A percentile compares a stretch with the other conserved stretches of the same genome.
Evolutionary conservation across 2,888 invertebrate species (phyloP).

Genomic region (Trachelus tabidus): DNA sequence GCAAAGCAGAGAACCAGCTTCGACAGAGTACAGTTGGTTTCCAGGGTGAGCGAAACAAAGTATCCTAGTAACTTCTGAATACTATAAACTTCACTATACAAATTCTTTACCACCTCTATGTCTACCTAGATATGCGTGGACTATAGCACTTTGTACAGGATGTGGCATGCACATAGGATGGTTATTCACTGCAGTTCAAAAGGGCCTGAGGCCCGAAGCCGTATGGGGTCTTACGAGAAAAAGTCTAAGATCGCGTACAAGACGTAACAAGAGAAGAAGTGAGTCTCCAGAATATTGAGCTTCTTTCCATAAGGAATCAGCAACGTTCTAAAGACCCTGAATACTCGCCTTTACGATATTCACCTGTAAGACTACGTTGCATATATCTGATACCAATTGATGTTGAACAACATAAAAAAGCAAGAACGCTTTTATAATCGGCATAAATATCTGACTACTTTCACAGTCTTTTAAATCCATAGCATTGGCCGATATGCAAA

Average conservation of each 20-base stretch:
- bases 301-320: not conserved
- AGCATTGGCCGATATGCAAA: not conserved
- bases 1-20: conserved; percentile 69
- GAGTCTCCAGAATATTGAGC: not conserved
- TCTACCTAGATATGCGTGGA: conserved; percentile 81
- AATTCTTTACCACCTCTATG: not conserved
- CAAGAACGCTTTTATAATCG: not conserved
- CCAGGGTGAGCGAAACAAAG: conserved; percentile 73
- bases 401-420: conserved; percentile 1
- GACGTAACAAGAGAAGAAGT: not conserved
- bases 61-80: not conserved
- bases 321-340: not conserved
- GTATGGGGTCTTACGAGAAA: conserved; percentile 80
- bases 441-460: not conserved
- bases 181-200: conserved; percentile 77
- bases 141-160: conserved; percentile 75
- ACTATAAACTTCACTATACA: not conserved
- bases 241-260: conserved; percentile 50
- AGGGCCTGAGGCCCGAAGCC: conserved; percentile 72
- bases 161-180: conserved; percentile 83
- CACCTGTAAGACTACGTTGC: not conserved
- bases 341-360: not conserved
- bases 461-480: not conserved
- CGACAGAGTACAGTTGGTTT: conserved; percentile 85
- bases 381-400: not conserved